These are phyloP conservation scores for Patella ulyssiponensis DNA, from an alignment of 2,888 invertebrate genomes.

Conservation along the genomic window DNA sequence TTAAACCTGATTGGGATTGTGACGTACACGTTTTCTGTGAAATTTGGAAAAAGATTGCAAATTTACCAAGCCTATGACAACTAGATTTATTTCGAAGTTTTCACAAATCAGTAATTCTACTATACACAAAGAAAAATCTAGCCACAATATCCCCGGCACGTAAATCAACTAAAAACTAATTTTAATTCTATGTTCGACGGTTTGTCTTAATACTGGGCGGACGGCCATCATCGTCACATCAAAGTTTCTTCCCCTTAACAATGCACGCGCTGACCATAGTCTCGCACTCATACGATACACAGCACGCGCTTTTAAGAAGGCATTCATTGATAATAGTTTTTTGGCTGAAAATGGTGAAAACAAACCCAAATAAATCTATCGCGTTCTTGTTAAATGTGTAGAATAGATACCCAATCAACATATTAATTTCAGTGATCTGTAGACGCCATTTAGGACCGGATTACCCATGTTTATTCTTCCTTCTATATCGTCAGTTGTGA, in stretches of 20 bases:
- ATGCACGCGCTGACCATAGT: constrained; percentile 6
- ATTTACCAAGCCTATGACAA: neutral
- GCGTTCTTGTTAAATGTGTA: too few species aligned
- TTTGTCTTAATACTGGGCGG: constrained; percentile 1
- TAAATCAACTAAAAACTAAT: constrained; percentile 9
- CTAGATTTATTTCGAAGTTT: neutral
- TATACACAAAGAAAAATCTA: neutral
- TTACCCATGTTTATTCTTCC: neutral
- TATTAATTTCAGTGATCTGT: constrained; percentile 1
- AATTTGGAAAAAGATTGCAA: neutral
- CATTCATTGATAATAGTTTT: too few species aligned
- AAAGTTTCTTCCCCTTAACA: neutral
- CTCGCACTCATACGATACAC: neutral
- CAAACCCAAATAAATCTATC: neutral
- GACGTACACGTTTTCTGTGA: neutral
- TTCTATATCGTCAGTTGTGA: too few species aligned
- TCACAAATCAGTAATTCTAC: neutral
- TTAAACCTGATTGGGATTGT: neutral
- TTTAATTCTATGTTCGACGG: neutral
- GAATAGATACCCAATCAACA: neutral
- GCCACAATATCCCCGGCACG: neutral
- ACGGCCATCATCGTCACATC: neutral
- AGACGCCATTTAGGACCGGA: neutral
- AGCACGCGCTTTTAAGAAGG: neutral
- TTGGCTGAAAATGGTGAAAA: neutral